phyloP scores from a whole-genome alignment of 1,140 invertebrate genomes.

The Drosophila albomicans region DNA sequence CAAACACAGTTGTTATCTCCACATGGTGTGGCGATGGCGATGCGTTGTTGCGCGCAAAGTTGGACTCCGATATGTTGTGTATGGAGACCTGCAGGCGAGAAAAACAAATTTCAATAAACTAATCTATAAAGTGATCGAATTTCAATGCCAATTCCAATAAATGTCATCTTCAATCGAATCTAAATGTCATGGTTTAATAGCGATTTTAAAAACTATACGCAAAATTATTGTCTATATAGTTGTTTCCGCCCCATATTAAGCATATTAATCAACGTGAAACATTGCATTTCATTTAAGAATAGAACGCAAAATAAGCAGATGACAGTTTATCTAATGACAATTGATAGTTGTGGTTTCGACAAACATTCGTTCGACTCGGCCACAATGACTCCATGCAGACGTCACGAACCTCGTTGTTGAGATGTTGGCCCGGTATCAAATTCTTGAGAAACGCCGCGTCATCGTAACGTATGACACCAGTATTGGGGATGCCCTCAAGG shows the following conservation, averaged over 20 bases:
- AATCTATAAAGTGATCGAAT: background rate
- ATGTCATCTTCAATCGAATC: background rate
- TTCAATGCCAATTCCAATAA: background rate
- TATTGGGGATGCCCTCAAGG: conserved; percentile 80
- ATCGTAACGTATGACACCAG: conserved; percentile 82
- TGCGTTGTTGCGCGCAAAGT: conserved; percentile 85
- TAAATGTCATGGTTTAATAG: background rate
- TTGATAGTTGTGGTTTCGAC: conserved; percentile 1
- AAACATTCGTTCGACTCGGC: conserved; percentile 16
- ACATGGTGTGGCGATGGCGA: conserved; percentile 84
- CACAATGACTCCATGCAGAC: background rate
- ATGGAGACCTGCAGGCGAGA: conserved; percentile 85
- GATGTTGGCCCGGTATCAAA: conserved; percentile 86
- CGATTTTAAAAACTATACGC: too few relatives aligned
- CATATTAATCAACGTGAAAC: background rate
- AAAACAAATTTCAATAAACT: background rate
- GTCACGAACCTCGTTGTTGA: conserved; percentile 86
- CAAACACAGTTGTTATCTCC: conserved; percentile 84
- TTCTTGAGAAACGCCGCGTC: conserved; percentile 86
- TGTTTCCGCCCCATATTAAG: background rate
- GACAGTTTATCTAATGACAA: conserved; percentile 18
- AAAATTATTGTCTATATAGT: too few relatives aligned
- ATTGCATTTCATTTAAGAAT: conserved; percentile 39
- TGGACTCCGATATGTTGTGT: conserved; percentile 87
- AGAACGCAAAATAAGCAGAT: conserved; percentile 46